Evolutionary conservation across 2,888 invertebrate species (phyloP).

Genomic region (Lasius fuliginosus): DNA sequence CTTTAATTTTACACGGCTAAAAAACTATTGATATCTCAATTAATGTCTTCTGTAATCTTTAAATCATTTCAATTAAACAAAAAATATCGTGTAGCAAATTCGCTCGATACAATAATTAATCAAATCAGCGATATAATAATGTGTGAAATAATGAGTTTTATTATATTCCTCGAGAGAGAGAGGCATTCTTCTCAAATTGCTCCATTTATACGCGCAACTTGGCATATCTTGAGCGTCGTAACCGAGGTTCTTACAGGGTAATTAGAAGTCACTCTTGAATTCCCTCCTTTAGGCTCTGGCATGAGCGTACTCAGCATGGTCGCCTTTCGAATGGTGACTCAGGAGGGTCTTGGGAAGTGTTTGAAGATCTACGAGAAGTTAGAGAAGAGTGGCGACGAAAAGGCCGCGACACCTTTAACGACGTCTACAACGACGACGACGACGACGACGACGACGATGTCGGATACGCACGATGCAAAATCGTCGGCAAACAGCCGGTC

Average conservation of each 20-base stretch:
- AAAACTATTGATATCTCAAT: not conserved
- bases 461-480: not conserved
- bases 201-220: not conserved
- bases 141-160: not conserved
- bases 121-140: not conserved
- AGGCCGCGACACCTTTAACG: not conserved
- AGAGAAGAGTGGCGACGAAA: not conserved
- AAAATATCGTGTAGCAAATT: not conserved
- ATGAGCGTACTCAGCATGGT: slow-evolving; percentile 93
- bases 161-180: not conserved
- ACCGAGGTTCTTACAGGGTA: slow-evolving; percentile 16
- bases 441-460: not conserved
- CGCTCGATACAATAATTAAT: not conserved
- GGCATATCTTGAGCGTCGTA: slow-evolving; percentile 25
- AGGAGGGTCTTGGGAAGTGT: slow-evolving; percentile 88
- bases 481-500: slow-evolving; percentile 71
- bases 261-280: slow-evolving; percentile 43
- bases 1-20: not conserved
- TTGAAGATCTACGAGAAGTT: slow-evolving; percentile 85
- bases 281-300: slow-evolving; percentile 88
- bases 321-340: slow-evolving; percentile 93
- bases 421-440: not conserved
- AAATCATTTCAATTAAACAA: not conserved
- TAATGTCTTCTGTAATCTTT: not conserved
- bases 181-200: not conserved